Conservation (phyloP, 2,888 invertebrate species). For the Drosophila monieri region DNA sequence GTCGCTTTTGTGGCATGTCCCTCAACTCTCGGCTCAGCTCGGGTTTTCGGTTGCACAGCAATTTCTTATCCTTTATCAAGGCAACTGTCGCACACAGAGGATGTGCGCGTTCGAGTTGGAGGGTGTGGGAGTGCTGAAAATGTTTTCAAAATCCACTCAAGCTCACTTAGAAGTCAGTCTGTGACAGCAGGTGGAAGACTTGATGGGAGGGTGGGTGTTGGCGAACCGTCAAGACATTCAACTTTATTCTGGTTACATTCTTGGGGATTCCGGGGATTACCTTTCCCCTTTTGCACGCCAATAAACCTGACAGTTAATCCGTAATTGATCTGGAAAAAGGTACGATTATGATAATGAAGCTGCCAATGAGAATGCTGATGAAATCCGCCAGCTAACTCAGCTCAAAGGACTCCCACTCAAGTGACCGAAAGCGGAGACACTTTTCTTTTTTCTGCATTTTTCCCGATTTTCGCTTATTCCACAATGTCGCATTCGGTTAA, state of each 20-base stretch:
- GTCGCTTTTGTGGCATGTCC: conserved; percentile 48
- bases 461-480: not conserved
- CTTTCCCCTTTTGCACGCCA: conserved; percentile 41
- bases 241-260: conserved; percentile 35
- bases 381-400: conserved; percentile 24
- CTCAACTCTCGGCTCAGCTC: conserved; percentile 29
- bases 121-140: conserved; percentile 47
- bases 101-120: conserved; percentile 27
- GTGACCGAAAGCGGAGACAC: conserved; percentile 35
- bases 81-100: conserved; percentile 50
- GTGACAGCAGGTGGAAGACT: conserved; percentile 25
- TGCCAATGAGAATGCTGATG: conserved; percentile 51
- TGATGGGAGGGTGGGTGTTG: not conserved
- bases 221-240: conserved; percentile 24
- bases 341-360: conserved; percentile 49
- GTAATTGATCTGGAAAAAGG: conserved; percentile 72
- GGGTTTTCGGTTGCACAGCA: conserved; percentile 38
- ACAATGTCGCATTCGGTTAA: conserved; percentile 13
- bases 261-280: conserved; percentile 31
- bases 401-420: conserved; percentile 38
- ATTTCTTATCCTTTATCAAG: conserved; percentile 64
- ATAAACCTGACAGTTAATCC: conserved; percentile 74
- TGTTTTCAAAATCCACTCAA: conserved; percentile 67
- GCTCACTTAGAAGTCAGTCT: conserved; percentile 49
- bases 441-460: conserved; percentile 1